Evolutionary conservation across 2,113 vertebrate genomes (phyloP), one percentile per base, ranked within the genome.

Genomic region (Heterotis niloticus): DNA sequence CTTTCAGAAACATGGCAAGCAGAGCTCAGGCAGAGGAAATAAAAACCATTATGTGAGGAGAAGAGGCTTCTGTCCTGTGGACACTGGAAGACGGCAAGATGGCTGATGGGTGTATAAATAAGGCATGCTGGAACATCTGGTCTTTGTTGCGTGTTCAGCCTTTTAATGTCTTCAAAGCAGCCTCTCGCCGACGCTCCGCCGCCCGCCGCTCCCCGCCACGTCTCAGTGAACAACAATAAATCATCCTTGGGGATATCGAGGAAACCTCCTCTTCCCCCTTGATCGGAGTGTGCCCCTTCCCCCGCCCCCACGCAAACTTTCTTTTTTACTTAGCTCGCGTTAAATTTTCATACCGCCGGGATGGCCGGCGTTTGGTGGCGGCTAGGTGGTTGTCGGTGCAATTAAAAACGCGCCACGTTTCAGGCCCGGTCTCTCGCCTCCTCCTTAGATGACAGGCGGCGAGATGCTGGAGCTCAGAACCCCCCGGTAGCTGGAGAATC

Each of bases 121-220:
- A 98, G 95, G 96, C 94, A 97, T 96, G 94, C 95, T 94, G 92
- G 94, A 98, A 98, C 97, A 99, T 98, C 97, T 99, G 97, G 96
- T 98, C 96, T 98, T 97, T 96, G 96, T 96, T 98, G 95, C 96
- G 96, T 96, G 94, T 96, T 98, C 96, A 96, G 97, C 96, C 97
- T 98, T 97, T 97, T 98, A 98, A 99, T 98, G 96, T 95, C 95
- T 96, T 98, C 96, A 96, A 96, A 98, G 97, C 98, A 95, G 95
- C 95, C 93, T 16, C 62, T 64, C 95, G 95, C 96, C 95, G 96
- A 96, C 91, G 97, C 96, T 95, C 97, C 94, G 95, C 95, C 95
- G 96, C 95, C 96, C 98, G 94, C 95, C 96, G 94, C 95, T 96
- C 93, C 94, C 95, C 94, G 95, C 94, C 95, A 96, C 94, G 92